phyloP scores from a whole-genome alignment of 2,113 vertebrate genomes.

The Takifugu flavidus region DNA sequence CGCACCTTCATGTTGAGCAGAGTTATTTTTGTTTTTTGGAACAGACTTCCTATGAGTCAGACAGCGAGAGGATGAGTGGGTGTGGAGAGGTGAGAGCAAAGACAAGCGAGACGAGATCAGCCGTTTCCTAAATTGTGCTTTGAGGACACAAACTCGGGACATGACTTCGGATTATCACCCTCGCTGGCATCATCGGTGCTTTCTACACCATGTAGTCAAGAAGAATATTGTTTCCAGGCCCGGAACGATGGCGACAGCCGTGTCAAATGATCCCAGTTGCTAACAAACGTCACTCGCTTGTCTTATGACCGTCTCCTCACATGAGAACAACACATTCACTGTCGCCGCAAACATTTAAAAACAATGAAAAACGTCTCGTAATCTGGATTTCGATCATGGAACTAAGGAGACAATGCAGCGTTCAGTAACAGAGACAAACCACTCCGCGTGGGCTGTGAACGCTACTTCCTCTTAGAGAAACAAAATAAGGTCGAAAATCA shows the following conservation, averaged over 20 bases:
- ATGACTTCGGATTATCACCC: too few species aligned
- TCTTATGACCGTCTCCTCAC: too few species aligned
- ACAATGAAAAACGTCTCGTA: too few species aligned
- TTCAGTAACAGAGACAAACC: slow-evolving; percentile 9
- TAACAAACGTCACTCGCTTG: not conserved
- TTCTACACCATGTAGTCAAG: not conserved
- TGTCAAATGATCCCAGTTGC: not conserved
- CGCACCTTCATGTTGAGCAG: not conserved
- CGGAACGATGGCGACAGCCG: not conserved
- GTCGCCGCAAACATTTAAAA: too few species aligned
- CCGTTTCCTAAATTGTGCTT: not conserved
- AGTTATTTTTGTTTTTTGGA: slow-evolving; percentile 40
- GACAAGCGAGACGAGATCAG: not conserved
- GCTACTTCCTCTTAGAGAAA: slow-evolving; percentile 24
- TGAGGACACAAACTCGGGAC: too few species aligned
- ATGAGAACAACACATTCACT: too few species aligned
- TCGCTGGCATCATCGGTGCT: too few species aligned
- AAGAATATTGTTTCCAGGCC: not conserved
- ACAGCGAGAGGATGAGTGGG: slow-evolving; percentile 4
- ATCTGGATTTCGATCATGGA: not conserved
- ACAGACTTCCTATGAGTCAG: slow-evolving; percentile 46
- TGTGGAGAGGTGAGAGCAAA: not conserved
- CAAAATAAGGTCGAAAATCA: slow-evolving; percentile 7
- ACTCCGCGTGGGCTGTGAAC: not conserved
- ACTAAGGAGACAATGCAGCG: slow-evolving; percentile 9